Conservation (phyloP, 2,113 vertebrate genomes). For the Pollimyrus isidori region DNA sequence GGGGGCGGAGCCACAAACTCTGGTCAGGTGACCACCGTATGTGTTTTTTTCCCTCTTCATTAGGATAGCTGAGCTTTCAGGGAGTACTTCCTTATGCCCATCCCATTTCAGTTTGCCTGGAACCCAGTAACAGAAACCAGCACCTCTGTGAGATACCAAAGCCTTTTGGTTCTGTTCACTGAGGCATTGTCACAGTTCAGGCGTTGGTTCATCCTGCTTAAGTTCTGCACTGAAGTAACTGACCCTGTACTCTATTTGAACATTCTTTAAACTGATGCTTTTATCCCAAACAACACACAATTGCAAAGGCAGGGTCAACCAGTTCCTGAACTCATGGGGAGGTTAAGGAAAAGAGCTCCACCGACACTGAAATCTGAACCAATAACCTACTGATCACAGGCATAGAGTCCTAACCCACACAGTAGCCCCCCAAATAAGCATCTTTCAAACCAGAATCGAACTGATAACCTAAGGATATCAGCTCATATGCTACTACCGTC, state of each 20-base stretch:
- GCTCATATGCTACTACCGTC: not conserved
- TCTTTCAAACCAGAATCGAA: not conserved
- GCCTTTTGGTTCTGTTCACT: not conserved
- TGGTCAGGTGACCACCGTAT: not conserved
- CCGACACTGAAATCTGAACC: not conserved
- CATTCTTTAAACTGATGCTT: too few species aligned
- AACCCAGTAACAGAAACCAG: not conserved
- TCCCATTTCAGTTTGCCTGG: too few species aligned
- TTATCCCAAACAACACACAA: too few species aligned
- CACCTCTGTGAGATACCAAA: not conserved
- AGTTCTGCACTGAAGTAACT: not conserved
- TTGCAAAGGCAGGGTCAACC: too few species aligned
- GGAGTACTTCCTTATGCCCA: not conserved
- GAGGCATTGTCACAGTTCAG: not conserved
- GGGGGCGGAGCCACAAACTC: not conserved
- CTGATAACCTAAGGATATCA: not conserved
- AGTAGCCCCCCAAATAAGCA: not conserved
- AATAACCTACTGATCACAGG: not conserved
- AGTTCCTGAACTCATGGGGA: too few species aligned
- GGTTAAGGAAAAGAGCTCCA: too few species aligned
- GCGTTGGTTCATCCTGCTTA: not conserved
- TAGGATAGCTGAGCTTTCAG: not conserved
- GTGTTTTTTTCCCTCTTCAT: not conserved
- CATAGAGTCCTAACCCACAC: not conserved
- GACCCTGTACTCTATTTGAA: not conserved